Evolutionary conservation across 2,797 vertebrate genomes (phyloP).

Genomic region (Xenentodon cancila): DNA sequence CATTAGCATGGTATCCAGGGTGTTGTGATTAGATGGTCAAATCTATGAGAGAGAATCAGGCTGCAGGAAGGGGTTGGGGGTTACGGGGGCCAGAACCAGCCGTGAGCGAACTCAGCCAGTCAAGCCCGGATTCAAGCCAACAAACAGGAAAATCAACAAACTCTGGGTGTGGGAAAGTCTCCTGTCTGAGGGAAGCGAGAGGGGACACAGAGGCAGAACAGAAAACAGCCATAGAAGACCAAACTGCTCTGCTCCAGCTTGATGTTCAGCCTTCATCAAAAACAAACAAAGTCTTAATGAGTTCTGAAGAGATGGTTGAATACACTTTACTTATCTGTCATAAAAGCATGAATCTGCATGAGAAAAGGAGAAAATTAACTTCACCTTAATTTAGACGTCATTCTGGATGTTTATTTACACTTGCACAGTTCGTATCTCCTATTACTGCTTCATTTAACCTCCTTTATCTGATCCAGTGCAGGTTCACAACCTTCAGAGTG

Average conservation of each 20-base stretch:
- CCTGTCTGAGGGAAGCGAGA: conserved; percentile 8
- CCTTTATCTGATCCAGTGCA: too few relatives aligned
- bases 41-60: conserved; percentile 1
- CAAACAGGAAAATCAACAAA: conserved; percentile 51
- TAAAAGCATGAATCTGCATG: too few relatives aligned
- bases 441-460: too few relatives aligned
- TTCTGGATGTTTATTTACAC: too few relatives aligned
- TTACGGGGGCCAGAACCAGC: conserved; percentile 25
- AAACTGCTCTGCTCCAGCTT: conserved; percentile 38
- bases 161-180: conserved; percentile 45
- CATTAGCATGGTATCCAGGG: conserved; percentile 5
- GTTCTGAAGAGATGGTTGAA: too few relatives aligned
- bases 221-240: conserved; percentile 36
- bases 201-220: not conserved
- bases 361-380: too few relatives aligned
- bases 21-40: not conserved
- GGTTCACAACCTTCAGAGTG: too few relatives aligned
- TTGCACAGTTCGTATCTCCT: too few relatives aligned
- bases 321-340: too few relatives aligned
- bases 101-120: conserved; percentile 36
- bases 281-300: not conserved
- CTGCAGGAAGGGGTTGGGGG: not conserved
- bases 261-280: not conserved
- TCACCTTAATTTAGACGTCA: too few relatives aligned
- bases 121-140: conserved; percentile 26